These are phyloP conservation scores for Pangasius mekongensis DNA, from an alignment of 2,797 vertebrate species.

Conservation along the genomic window DNA sequence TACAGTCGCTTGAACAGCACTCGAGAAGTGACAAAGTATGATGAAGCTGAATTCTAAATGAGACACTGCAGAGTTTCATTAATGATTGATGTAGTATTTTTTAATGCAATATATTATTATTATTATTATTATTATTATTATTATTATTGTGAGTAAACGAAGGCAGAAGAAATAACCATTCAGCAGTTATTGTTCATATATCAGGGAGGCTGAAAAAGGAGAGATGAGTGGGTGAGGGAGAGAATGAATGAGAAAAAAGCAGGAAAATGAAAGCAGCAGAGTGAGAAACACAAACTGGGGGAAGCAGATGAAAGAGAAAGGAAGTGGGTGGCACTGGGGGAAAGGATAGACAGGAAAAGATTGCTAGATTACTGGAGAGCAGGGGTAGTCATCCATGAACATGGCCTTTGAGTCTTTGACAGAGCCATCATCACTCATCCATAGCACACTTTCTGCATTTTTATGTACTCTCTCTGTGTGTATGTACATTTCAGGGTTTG, in stretches of 20 bases:
- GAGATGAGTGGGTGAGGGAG: not conserved
- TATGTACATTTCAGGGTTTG: not conserved
- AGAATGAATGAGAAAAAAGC: not conserved
- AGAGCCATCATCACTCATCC: conserved; percentile 35
- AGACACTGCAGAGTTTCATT: not conserved
- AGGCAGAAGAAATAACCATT: not conserved
- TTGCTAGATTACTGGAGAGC: conserved; percentile 11
- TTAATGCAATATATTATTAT: not conserved
- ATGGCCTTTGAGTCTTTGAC: conserved; percentile 42
- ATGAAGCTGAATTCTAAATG: not conserved
- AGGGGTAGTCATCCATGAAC: conserved; percentile 42
- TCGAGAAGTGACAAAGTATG: not conserved
- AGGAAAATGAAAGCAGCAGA: conserved; percentile 5
- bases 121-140: no score
- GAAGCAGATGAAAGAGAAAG: conserved; percentile 32
- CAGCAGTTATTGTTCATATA: not conserved
- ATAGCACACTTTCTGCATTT: not conserved
- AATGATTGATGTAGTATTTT: not conserved
- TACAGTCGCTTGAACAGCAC: not conserved
- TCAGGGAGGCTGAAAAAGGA: not conserved
- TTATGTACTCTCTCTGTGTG: not conserved
- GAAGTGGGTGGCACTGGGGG: conserved; percentile 6
- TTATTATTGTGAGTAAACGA: not conserved
- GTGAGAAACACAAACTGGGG: not conserved
- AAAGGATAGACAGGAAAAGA: conserved; percentile 21